Evolutionary conservation across 2,888 invertebrate species (phyloP).

Genomic region (Eristalis tenax): DNA sequence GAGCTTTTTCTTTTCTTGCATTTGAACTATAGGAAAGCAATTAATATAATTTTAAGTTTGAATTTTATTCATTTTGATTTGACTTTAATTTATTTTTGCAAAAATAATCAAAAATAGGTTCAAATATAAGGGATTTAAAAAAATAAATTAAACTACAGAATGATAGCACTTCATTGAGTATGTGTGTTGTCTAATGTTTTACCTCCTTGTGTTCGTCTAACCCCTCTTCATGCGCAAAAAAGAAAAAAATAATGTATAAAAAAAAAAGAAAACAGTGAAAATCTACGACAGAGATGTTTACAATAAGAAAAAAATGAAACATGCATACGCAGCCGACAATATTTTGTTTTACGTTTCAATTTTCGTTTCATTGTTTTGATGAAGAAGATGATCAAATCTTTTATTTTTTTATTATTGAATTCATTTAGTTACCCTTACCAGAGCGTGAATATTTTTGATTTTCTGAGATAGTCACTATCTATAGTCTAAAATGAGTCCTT

Average conservation of each 20-base stretch:
- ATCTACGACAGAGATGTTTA: slow-evolving; percentile 53
- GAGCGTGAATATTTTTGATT: slow-evolving; percentile 34
- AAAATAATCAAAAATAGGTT: slow-evolving; percentile 75
- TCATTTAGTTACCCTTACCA: slow-evolving; percentile 43
- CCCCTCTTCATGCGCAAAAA: slow-evolving; percentile 81
- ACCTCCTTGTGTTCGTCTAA: slow-evolving; percentile 94
- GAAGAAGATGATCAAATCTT: background rate
- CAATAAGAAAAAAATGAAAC: slow-evolving; percentile 46
- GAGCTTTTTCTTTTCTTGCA: slow-evolving; percentile 75
- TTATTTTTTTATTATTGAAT: slow-evolving; percentile 15
- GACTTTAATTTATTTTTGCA: slow-evolving; percentile 23
- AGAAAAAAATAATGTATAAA: slow-evolving; percentile 72
- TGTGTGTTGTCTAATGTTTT: slow-evolving; percentile 96
- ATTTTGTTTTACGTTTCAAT: slow-evolving; percentile 50
- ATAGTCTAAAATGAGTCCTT: slow-evolving; percentile 65
- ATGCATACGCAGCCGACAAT: slow-evolving; percentile 1
- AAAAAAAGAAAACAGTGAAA: slow-evolving; percentile 68
- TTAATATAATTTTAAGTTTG: slow-evolving; percentile 52
- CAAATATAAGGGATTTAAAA: slow-evolving; percentile 76
- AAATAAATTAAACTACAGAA: slow-evolving; percentile 75
- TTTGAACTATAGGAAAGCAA: slow-evolving; percentile 55
- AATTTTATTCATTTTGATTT: slow-evolving; percentile 26
- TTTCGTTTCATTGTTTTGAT: slow-evolving; percentile 13
- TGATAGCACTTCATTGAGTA: slow-evolving; percentile 82
- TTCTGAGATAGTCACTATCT: slow-evolving; percentile 49